These are phyloP conservation scores for Gastrophryne carolinensis DNA, from an alignment of 2,797 vertebrate species.

Conservation along the genomic window DNA sequence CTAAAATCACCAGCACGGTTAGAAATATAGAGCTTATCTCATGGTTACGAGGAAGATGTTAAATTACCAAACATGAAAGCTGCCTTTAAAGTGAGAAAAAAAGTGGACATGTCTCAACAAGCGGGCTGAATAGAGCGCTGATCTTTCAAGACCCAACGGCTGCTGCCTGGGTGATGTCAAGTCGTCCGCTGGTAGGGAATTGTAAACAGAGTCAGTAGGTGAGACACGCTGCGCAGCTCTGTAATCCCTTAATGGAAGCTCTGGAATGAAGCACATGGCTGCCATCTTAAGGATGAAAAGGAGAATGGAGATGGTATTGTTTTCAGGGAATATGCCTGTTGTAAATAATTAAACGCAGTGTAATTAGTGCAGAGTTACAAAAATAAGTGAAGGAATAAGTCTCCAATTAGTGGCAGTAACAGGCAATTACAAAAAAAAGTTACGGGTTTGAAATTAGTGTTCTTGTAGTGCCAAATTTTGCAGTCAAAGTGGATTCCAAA, in stretches of 20 bases:
- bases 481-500: no score
- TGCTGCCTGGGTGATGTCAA: slow-evolving; percentile 57
- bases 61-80: neutral
- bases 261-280: slow-evolving; percentile 55
- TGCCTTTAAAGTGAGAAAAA: slow-evolving; percentile 11
- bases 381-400: no score
- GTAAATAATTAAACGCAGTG: no score
- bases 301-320: no score
- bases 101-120: slow-evolving; percentile 47
- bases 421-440: neutral
- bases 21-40: neutral
- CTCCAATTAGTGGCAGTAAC: no score
- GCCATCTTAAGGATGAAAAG: slow-evolving; percentile 64
- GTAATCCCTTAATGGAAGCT: slow-evolving; percentile 45
- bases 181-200: slow-evolving; percentile 56
- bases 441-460: no score
- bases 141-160: slow-evolving; percentile 51
- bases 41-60: neutral
- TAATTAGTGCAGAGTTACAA: no score
- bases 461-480: no score
- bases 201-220: slow-evolving; percentile 56
- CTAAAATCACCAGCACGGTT: neutral
- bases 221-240: slow-evolving; percentile 47
- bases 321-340: no score
- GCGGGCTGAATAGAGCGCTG: slow-evolving; percentile 43